phyloP scores from a whole-genome alignment of 2,797 vertebrate species.

The Tinamus major region DNA sequence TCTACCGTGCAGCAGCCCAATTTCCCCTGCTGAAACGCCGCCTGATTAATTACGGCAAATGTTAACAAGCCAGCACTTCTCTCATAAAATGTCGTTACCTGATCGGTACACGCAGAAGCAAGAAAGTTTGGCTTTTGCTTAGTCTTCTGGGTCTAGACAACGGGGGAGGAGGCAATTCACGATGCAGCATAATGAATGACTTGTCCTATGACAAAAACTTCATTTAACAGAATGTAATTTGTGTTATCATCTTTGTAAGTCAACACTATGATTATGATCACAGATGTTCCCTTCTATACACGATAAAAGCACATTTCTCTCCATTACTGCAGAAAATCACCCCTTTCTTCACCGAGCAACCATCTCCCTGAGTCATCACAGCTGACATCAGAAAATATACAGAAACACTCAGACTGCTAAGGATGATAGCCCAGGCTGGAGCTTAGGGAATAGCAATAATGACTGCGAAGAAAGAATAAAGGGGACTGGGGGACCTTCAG shows the following conservation, averaged over 20 bases:
- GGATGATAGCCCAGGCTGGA: background rate
- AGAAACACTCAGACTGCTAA: background rate
- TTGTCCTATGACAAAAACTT: background rate
- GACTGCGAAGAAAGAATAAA: background rate
- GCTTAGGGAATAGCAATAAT: background rate
- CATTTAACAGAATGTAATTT: background rate
- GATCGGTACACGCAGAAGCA: accelerated
- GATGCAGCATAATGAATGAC: background rate
- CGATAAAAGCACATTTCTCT: background rate
- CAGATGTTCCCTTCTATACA: background rate
- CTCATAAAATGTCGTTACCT: background rate
- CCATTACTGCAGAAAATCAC: background rate
- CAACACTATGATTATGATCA: background rate
- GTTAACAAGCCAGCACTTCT: background rate
- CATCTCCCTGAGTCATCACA: background rate
- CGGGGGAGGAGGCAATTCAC: background rate
- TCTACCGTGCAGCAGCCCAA: accelerated
- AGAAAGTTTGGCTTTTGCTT: background rate
- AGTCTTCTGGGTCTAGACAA: background rate
- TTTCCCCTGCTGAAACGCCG: background rate
- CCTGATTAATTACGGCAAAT: background rate
- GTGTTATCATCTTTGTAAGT: background rate
- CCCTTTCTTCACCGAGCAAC: background rate
- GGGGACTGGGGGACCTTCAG: background rate
- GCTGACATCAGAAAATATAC: background rate